phyloP scores from a whole-genome alignment of 2,797 vertebrate genomes.

The Oophaga sylvatica region DNA sequence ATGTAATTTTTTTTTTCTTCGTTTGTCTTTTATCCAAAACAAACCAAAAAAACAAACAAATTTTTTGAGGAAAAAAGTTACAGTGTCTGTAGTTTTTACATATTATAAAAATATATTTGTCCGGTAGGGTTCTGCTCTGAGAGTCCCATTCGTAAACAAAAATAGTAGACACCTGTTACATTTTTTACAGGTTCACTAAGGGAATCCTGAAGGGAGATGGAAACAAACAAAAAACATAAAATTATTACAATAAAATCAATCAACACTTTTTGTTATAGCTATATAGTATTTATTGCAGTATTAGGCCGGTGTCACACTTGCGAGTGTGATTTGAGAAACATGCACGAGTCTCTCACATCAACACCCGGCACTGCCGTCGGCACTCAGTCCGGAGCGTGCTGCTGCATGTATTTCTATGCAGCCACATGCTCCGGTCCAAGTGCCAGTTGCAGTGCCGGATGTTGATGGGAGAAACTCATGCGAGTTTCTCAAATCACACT shows the following conservation, averaged over 20 bases:
- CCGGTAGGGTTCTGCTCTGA: conserved; percentile 82
- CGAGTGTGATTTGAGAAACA: no score
- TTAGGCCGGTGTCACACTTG: no score
- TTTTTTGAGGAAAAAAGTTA: conserved; percentile 67
- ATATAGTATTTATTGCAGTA: not conserved
- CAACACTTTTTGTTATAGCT: not conserved
- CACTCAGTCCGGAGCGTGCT: no score
- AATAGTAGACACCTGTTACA: conserved; percentile 77
- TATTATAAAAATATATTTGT: conserved; percentile 99
- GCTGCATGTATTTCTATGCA: no score
- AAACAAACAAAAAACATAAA: not conserved
- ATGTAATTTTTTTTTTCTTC: conserved; percentile 39
- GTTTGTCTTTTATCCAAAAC: conserved; percentile 66
- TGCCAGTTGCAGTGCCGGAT: no score
- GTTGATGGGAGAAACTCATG: no score
- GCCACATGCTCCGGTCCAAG: no score
- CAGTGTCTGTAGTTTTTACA: conserved; percentile 77
- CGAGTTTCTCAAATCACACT: no score
- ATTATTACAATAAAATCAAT: not conserved
- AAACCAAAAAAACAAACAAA: conserved; percentile 61
- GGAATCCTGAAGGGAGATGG: conserved; percentile 85
- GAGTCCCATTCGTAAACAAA: conserved; percentile 84
- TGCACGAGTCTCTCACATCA: no score
- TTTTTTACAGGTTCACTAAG: conserved; percentile 87
- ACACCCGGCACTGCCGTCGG: no score